Evolutionary conservation across 1,140 invertebrate genomes (phyloP).

Genomic region (Macrocentrus cingulum): DNA sequence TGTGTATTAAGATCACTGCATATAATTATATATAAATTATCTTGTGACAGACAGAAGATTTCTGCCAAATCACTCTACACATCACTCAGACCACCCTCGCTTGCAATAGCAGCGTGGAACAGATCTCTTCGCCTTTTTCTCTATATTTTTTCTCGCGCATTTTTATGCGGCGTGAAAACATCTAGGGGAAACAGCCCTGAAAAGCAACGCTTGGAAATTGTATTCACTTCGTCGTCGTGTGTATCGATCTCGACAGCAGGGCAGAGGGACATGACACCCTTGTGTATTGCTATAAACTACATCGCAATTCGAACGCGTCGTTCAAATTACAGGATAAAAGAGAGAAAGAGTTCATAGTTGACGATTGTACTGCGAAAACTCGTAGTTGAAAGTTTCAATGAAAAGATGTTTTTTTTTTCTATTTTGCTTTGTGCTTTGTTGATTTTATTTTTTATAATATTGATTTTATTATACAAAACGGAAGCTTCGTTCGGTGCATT

Average conservation of each 20-base stretch:
- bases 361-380: background rate
- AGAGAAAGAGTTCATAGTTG: background rate
- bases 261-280: background rate
- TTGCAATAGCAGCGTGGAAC: no score
- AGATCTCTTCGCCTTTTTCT: background rate
- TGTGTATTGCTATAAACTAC: constrained; percentile 8
- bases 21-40: constrained; percentile 4
- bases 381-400: background rate
- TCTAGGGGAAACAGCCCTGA: background rate
- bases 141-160: background rate
- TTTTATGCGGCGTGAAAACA: background rate
- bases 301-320: constrained; percentile 20
- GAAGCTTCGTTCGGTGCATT: no score
- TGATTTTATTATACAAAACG: no score
- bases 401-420: constrained; percentile 5
- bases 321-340: constrained; percentile 3
- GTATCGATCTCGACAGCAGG: constrained; percentile 18
- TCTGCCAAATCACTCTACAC: no score
- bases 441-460: no score
- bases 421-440: no score
- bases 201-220: constrained; percentile 14
- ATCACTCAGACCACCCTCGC: background rate
- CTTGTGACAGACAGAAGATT: constrained; percentile 6
- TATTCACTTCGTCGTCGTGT: constrained; percentile 14
- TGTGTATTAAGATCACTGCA: no score